Base-by-base conservation (phyloP, 2,888 invertebrate species). In the Aphidius colemani region DNA sequence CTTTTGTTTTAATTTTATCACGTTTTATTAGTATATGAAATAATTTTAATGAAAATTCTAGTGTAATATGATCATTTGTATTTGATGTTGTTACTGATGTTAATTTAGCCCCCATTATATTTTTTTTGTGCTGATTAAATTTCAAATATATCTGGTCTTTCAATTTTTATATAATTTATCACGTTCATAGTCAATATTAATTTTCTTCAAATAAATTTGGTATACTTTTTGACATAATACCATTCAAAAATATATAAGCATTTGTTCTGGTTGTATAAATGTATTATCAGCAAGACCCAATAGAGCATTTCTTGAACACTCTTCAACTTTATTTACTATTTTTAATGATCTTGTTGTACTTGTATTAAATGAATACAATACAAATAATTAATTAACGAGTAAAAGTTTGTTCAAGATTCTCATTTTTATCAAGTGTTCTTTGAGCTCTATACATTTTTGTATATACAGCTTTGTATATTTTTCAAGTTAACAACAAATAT, bases 1-100 rank as follows among this genome's bases (percentile, higher is more conserved):
- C 2, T 2, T 18, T 18, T 18, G 84, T 81, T 56, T 87, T 85
- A 3, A 92, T 81, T 78, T 90, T 91, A 72, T 94, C 92, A 55
- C 90, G 85, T 81, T 94, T 94, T 49, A 95, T 78, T 58, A 94
- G 84, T 55, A 90, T 86, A 69, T 90, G 88, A 8, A 92, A 86
- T 46, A 95, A 84, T 75, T 91, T 90, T 65, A 98, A 84, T 48
- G 95, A 96, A 80, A 97, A 97, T 82, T 96, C 96, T 0, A 95
- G 89, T 55, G 98, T 83, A 0, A 97, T 86, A 78, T 97, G 94
- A 3, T 91, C 89, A 79, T 96, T 96, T 0, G 93, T 90, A 77
- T 89, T 89, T 2, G 86, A 85, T 39, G 90, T 90, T 1, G 87
- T 86, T 77, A 86, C 89, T 41, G 88, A 87, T 9, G 75, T 74